These are phyloP conservation scores for Loriculus beryllinus DNA, from an alignment of 2,797 vertebrate genomes.

Conservation along the genomic window DNA sequence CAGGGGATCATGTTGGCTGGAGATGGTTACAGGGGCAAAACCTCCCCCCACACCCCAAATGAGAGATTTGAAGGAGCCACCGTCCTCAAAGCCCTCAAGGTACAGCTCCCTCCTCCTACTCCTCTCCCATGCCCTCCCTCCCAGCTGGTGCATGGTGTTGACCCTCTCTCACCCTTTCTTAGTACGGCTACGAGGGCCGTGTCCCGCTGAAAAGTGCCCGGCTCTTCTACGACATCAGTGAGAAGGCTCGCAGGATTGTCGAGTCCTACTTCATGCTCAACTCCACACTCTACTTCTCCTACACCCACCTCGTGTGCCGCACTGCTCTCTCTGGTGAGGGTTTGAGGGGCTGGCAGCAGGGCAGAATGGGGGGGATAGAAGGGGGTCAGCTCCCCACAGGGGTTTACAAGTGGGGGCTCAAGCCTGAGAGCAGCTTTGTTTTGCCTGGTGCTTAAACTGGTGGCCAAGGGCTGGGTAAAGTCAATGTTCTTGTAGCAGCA, in stretches of 20 bases:
- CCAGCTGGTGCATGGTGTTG: rapidly evolving
- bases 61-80: conserved; percentile 97
- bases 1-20: conserved; percentile 89
- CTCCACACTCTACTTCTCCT: conserved; percentile 95
- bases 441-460: neutral
- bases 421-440: neutral
- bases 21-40: conserved; percentile 93
- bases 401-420: rapidly evolving
- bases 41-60: conserved; percentile 94
- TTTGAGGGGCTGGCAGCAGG: rapidly evolving
- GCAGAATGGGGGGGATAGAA: neutral
- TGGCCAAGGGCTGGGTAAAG: neutral
- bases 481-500: neutral
- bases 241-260: conserved; percentile 87
- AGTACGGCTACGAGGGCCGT: conserved; percentile 92
- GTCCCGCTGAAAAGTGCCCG: conserved; percentile 88
- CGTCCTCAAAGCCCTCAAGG: conserved; percentile 92
- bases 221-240: conserved; percentile 92
- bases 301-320: conserved; percentile 95
- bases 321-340: conserved; percentile 89
- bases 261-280: conserved; percentile 96
- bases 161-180: neutral
- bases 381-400: rapidly evolving
- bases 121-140: neutral
- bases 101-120: conserved; percentile 32